These are phyloP conservation scores for Aphidius gifuensis DNA, from an alignment of 1,140 invertebrate genomes.

Conservation along the genomic window DNA sequence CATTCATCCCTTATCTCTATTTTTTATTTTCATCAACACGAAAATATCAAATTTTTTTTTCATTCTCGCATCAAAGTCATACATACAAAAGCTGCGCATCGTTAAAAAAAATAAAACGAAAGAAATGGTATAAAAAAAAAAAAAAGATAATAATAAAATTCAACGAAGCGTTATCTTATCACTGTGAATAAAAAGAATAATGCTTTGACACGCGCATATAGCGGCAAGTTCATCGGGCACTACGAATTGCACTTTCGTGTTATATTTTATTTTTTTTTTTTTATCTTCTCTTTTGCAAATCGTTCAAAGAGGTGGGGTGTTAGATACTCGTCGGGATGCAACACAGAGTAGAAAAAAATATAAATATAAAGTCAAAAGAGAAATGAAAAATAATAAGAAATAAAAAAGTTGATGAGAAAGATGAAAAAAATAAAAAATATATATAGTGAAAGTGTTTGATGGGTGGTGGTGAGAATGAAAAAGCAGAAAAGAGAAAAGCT, in stretches of 20 bases:
- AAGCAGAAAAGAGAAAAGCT: constrained; percentile 17
- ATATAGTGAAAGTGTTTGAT: neutral
- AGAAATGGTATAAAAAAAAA: neutral
- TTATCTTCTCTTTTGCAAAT: constrained; percentile 9
- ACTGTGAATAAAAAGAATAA: constrained; percentile 18
- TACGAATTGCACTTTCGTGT: constrained; percentile 15
- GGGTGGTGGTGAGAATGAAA: constrained; percentile 22
- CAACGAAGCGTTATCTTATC: constrained; percentile 16
- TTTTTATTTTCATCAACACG: too few relatives aligned
- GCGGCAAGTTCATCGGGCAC: constrained; percentile 11
- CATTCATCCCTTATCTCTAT: too few relatives aligned
- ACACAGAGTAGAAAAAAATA: too few relatives aligned
- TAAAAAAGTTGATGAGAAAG: neutral
- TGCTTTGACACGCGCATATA: constrained; percentile 21
- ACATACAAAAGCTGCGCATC: too few relatives aligned
- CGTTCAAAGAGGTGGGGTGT: constrained; percentile 5
- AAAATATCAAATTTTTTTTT: too few relatives aligned
- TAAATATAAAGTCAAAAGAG: neutral
- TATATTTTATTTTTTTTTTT: neutral
- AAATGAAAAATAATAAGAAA: too few relatives aligned
- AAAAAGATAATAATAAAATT: constrained; percentile 12
- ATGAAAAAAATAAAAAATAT: neutral
- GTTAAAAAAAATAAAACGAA: too few relatives aligned
- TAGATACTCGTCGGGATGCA: neutral
- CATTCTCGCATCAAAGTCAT: too few relatives aligned